Evolutionary conservation across 1,140 invertebrate genomes (phyloP), one percentile per base, ranked within the genome.

Genomic region (Drosophila seguyi): DNA sequence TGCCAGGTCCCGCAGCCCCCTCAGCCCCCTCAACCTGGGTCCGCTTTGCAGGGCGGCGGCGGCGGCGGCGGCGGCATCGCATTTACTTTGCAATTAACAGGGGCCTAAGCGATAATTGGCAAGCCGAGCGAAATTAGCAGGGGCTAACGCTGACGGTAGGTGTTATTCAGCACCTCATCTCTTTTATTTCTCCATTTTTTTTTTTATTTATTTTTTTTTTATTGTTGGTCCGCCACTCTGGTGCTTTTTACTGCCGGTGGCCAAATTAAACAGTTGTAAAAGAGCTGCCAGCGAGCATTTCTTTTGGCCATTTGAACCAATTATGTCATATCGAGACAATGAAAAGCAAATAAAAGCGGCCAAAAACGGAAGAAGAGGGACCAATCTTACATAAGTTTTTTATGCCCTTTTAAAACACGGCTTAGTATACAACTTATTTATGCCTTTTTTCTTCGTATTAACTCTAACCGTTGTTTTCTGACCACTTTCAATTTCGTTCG

Each of bases 261-360:
- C 42, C 45, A 75, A 66, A 75, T 75, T 52, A 56, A 75, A 75
- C 38, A 66, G 59, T 75, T 52, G 73, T 74, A 39, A 55, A 67
- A 34, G 65, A 34, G 68, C 52, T n/a, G n/a, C n/a, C n/a, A 25
- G 34, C 50, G 27, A 27, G 63, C 65, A 57, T 72, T 72, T 57
- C 48, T 41, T 57, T 53, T 22, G 67, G 48, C 52, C 66, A 58
- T 76, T 41, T 83, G 62, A 48, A 63, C 69, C 62, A 84, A 59
- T 82, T 82, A 82, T 82, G 80, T 83, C 81, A 82, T 69, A 63
- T 74, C 31, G 29, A 55, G 42, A 73, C 69, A 72, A 72, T 73
- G 68, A 68, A 68, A 18, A 65, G 16, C 44, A 50, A 67, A 67
- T 29, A 48, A 47, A 41, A 31, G 22, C 63, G 20, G 22, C 57